These are phyloP conservation scores for Leptinotarsa undecemlineata DNA, from an alignment of 1,140 invertebrate species.

Conservation along the genomic window DNA sequence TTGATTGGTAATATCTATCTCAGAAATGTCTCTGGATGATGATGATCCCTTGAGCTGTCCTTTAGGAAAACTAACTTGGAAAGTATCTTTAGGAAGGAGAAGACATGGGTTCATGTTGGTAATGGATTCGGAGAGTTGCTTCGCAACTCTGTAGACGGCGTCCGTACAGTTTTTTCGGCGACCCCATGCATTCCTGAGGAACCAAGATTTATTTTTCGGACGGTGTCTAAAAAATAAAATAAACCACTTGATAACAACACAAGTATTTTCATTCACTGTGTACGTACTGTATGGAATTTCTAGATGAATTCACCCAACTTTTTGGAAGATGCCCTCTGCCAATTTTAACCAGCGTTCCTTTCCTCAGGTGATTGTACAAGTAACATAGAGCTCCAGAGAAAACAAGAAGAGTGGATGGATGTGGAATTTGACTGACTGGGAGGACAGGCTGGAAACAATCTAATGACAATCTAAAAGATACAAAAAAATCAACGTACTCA, in stretches of 20 bases:
- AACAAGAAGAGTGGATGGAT: constrained; percentile 19
- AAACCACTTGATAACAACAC: not conserved
- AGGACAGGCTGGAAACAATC: constrained; percentile 27
- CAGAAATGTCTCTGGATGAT: not conserved
- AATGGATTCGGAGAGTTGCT: constrained; percentile 21
- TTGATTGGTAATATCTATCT: not conserved
- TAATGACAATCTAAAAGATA: constrained; percentile 4
- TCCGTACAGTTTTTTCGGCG: constrained; percentile 30
- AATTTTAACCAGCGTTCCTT: constrained; percentile 29
- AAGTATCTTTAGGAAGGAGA: constrained; percentile 16
- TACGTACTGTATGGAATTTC: too few species aligned
- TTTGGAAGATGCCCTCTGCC: constrained; percentile 12
- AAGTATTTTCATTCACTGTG: too few species aligned
- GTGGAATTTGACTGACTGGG: not conserved
- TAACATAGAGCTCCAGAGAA: constrained; percentile 35
- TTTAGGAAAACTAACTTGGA: constrained; percentile 25
- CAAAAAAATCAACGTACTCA: constrained; percentile 20
- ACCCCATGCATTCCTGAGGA: constrained; percentile 29
- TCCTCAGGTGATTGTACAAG: constrained; percentile 33
- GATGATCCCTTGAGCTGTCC: not conserved
- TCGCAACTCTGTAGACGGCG: constrained; percentile 26
- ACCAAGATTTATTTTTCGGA: constrained; percentile 32
- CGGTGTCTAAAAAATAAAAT: constrained; percentile 18
- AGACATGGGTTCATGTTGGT: constrained; percentile 25
- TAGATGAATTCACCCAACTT: not conserved